These are phyloP conservation scores for Corythornis vintsioides DNA, from an alignment of 2,113 vertebrate species.

Conservation along the genomic window DNA sequence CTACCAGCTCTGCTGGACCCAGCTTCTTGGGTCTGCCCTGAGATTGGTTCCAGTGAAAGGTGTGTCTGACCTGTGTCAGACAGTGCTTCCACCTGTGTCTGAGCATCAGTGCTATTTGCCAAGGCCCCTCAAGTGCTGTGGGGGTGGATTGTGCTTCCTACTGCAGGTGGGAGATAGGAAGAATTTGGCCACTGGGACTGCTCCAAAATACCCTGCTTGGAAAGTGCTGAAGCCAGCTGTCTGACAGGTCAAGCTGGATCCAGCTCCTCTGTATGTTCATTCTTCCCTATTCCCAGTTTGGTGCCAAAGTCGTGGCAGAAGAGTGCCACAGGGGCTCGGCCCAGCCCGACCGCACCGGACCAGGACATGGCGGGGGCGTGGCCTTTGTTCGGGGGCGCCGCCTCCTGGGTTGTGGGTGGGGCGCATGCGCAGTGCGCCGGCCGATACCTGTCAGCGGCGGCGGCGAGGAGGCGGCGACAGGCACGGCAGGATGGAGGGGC, in stretches of 20 bases:
- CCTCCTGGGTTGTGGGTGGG: background rate
- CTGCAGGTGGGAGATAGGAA: accelerated
- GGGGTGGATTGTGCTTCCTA: accelerated
- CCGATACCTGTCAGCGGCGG: constrained; percentile 50
- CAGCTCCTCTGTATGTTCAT: background rate
- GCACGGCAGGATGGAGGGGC: constrained; percentile 89
- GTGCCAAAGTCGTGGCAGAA: background rate
- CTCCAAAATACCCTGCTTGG: background rate
- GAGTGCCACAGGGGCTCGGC: background rate
- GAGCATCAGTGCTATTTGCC: accelerated
- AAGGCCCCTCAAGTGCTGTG: background rate
- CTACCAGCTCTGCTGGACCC: accelerated
- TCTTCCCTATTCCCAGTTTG: background rate
- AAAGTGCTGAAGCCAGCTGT: background rate
- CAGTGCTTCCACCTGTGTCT: accelerated
- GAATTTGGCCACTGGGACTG: background rate
- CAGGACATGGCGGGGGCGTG: background rate
- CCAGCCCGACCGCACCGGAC: accelerated
- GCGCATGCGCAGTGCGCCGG: constrained; percentile 28
- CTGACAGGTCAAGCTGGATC: background rate
- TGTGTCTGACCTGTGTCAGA: background rate
- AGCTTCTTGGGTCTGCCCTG: background rate
- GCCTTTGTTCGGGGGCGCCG: background rate
- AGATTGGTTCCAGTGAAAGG: accelerated
- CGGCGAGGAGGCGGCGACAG: constrained; percentile 74